These are phyloP conservation scores for Chalcosyrphus nemorum DNA, from an alignment of 2,888 invertebrate genomes.

Conservation along the genomic window DNA sequence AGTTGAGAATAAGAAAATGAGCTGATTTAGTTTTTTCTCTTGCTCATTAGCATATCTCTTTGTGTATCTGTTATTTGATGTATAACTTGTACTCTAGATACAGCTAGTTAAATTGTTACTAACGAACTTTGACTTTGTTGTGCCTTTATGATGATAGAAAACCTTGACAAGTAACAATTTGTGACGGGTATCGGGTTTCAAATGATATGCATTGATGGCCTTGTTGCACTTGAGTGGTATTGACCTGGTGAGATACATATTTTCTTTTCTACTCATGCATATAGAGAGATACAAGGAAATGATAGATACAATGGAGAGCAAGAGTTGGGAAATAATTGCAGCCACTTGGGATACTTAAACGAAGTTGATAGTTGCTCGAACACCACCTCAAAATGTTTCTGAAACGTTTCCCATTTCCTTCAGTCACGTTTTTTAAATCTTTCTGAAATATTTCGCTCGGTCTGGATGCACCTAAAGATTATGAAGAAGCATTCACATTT, in stretches of 20 bases:
- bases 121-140: conserved; percentile 7
- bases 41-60: neutral
- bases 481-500: no score
- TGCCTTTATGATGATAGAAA: conserved; percentile 4
- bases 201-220: conserved; percentile 14
- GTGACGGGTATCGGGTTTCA: conserved; percentile 18
- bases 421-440: no score
- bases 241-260: neutral
- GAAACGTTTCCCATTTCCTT: no score
- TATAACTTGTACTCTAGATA: neutral
- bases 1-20: neutral
- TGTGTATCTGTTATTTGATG: neutral
- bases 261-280: neutral
- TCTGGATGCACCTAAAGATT: no score
- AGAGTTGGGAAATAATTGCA: no score
- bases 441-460: no score
- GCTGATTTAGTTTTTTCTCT: neutral
- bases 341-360: no score
- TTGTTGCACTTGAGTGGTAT: conserved; percentile 6
- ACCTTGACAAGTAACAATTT: conserved; percentile 8
- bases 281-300: no score
- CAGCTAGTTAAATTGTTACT: neutral
- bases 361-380: no score
- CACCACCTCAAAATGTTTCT: no score
- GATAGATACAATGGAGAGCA: no score